Conservation (phyloP, 2,888 invertebrate genomes). For the Dicroscelio sp. region DNA sequence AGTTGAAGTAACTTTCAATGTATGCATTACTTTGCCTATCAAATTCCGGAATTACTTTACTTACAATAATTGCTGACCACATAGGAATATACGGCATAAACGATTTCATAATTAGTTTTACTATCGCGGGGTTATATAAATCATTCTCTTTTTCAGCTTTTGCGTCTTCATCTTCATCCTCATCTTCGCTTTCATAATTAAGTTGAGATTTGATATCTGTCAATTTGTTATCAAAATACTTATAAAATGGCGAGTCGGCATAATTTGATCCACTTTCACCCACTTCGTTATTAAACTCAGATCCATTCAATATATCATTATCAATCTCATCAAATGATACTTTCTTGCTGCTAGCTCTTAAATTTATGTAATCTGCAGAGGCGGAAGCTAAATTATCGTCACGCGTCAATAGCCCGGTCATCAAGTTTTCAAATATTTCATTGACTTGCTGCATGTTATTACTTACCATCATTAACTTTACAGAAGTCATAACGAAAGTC, state of each 20-base stretch:
- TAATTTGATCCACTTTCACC: not conserved
- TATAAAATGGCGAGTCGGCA: not conserved
- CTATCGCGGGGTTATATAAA: slow-evolving; percentile 1
- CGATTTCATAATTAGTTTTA: not conserved
- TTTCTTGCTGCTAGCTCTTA: not conserved
- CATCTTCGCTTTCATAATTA: too few species aligned
- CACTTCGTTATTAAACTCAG: not conserved
- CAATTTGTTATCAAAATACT: not conserved
- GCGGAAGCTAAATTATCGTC: not conserved
- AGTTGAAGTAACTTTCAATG: too few species aligned
- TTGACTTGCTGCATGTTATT: not conserved
- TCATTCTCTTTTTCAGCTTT: not conserved
- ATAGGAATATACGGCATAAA: slow-evolving; percentile 26
- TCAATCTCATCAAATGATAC: not conserved
- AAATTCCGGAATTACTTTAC: not conserved
- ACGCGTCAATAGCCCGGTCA: not conserved
- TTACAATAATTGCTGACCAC: slow-evolving; percentile 9
- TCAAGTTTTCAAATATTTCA: not conserved
- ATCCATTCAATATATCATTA: not conserved
- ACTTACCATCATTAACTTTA: not conserved
- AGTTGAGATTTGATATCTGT: not conserved
- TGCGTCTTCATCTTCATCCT: not conserved
- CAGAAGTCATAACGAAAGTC: not conserved
- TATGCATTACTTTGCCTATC: too few species aligned
- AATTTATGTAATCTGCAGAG: not conserved